Evolutionary conservation across 2,888 invertebrate genomes (phyloP), one percentile per base, ranked within the genome.

Genomic region (Drosophila lacicola): DNA sequence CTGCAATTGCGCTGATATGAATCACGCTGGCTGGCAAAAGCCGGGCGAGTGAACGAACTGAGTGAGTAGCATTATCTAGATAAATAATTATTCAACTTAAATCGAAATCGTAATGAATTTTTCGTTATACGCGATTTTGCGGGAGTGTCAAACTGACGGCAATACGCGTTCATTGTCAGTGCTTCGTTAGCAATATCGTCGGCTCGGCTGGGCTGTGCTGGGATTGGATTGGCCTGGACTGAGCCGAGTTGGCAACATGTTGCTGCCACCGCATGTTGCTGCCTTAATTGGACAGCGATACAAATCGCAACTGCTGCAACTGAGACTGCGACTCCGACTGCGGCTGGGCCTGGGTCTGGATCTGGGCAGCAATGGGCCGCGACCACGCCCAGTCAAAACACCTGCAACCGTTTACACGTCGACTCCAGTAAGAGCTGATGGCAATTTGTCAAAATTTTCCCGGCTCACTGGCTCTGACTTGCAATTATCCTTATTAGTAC

Each of bases 1-100:
- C 90, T 89, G 89, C 88, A 88, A 86, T 81, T 80, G 88, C 84
- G 67, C 71, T 73, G 90, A 90, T 90, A 90, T 91, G 90, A 90
- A 90, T 91, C 90, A 90, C 88, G 47, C 87, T 78, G 64, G 51
- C 42, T 19, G 39, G 41, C 45, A 36, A 57, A 64, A 54, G 55
- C 51, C 45, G 49, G 4, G 11, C 42, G 45, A 47, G 47, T 47
- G 57, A 50, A 58, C 51, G 53, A 46, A 65, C 50, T 62, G 77
- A 72, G 53, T 67, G 78, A 87, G 88, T 70, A 62, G 88, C 81
- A 89, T 88, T 85, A 87, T 87, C 87, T 82, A 82, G 87, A 89
- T 89, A 88, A 87, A 85, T 87, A 89, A 87, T 87, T 87, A 89
- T 87, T 87, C 89, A 87, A 82, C 84, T 89, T 87, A 88, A 80